A percentile compares a stretch with the other conserved stretches of the same genome.
phyloP scores from a whole-genome alignment of 2,888 invertebrate genomes.

The Chloroclystis v-ata region DNA sequence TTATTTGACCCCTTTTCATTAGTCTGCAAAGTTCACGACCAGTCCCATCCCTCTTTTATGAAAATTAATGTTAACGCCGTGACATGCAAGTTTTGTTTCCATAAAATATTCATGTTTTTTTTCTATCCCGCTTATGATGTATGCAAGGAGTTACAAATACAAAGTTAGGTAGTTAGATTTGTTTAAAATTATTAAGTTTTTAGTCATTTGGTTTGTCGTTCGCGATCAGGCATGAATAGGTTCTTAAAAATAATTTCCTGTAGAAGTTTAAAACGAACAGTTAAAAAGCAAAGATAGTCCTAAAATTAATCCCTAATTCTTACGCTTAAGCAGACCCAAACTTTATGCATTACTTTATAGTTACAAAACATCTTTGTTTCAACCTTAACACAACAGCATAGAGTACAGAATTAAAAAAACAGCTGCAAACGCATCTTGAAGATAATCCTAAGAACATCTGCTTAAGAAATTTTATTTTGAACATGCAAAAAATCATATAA shows the following conservation, averaged over 20 bases:
- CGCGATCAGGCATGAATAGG: no score
- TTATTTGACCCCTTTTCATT: conserved; percentile 6
- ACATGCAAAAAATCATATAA: conserved; percentile 24
- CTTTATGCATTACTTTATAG: neutral
- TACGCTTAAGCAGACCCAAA: neutral
- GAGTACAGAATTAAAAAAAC: neutral
- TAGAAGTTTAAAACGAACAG: neutral
- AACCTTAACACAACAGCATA: conserved; percentile 1
- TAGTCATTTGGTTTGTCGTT: no score
- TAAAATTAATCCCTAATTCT: conserved; percentile 1
- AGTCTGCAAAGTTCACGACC: conserved; percentile 26
- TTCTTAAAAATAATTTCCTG: no score
- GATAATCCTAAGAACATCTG: conserved; percentile 27
- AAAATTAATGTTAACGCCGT: conserved; percentile 47
- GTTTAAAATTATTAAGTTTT: no score
- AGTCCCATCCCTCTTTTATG: conserved; percentile 41
- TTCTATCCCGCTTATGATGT: neutral
- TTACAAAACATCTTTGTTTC: neutral
- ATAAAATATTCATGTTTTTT: conserved; percentile 2
- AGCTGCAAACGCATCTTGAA: conserved; percentile 16
- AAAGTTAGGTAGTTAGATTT: neutral
- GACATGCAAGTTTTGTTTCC: conserved; percentile 39
- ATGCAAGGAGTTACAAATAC: neutral
- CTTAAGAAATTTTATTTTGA: conserved; percentile 12
- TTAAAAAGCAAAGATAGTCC: neutral